Base-by-base conservation (phyloP, 2,113 vertebrate genomes). In the Poeciliopsis prolifica region DNA sequence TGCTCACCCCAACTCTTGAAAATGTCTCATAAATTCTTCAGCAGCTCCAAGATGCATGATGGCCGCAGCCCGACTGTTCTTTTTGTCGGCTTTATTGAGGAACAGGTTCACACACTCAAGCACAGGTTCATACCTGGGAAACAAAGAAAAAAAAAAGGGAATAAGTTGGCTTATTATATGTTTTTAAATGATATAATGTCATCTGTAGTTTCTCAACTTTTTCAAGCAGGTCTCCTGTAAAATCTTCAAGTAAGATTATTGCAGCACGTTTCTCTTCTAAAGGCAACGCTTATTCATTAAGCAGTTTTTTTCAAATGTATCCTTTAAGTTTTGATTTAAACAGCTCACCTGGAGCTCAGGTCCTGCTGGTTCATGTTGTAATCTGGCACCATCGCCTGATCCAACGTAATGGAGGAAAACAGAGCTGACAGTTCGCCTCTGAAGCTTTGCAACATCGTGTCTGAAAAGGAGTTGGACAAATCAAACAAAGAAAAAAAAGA, bases 11-110 rank as follows among this genome's bases (percentile, higher is more conserved):
- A 84, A 4, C 10, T 84, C 76, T 22, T 90, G 82, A 31, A 88
- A 92, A 83, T 96, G 96, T 35, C 28, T 30, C 0, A 91, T 35
- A 24, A 96, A 92, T 37, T 92, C 84, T 69, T 89, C 92, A 14
- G 93, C 90, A 8, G 93, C 94, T 61, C 95, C 95, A 33, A 97
- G 92, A 62, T 94, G 76, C 95, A 96, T 93, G 61, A 97, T 74
- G 29, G 94, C 93, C 11, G 93, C 90, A 17, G 93, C 89, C 89
- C 93, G 95, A 22, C 86, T 87, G 5, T 79, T 82, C 78, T 94
- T 92, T 65, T 79, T 77, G 0, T 95, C 93, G 5, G 95, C 93
- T 66, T 87, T 70, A 74, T 90, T 77, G 77, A 97, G 86, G 87
- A 96, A 96, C 1, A 77, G 81, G 0, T 81, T 86, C 35, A 95